A percentile compares a stretch with the other conserved stretches of the same genome.
These are phyloP conservation scores for Buphagus erythrorhynchus DNA, from an alignment of 2,797 vertebrate genomes.

Conservation along the genomic window DNA sequence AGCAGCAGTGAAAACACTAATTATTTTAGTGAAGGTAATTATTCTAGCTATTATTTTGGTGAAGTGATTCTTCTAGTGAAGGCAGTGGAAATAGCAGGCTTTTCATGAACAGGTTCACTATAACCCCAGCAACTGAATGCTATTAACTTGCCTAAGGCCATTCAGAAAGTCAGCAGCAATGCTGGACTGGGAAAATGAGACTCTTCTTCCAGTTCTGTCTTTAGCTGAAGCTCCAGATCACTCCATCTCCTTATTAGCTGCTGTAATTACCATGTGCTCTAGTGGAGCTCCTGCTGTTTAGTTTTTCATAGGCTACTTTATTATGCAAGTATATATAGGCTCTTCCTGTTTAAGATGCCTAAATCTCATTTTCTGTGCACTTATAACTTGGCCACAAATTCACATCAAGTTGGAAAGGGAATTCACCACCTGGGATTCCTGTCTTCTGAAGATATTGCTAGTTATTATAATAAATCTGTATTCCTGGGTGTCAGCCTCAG, in stretches of 20 bases:
- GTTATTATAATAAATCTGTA: neutral
- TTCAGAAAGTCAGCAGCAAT: neutral
- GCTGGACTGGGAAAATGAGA: neutral
- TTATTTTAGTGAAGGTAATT: neutral
- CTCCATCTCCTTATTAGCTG: neutral
- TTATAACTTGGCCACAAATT: conserved; percentile 9
- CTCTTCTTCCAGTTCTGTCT: neutral
- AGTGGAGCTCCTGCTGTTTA: conserved; percentile 3
- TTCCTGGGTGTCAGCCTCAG: neutral
- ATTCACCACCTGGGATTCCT: conserved; percentile 25
- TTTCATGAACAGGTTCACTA: neutral
- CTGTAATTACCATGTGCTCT: neutral
- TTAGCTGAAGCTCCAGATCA: neutral
- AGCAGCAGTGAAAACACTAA: neutral
- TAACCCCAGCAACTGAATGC: neutral
- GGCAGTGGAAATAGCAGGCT: neutral
- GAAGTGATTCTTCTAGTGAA: neutral
- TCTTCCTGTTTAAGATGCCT: neutral
- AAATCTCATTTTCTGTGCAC: conserved; percentile 16
- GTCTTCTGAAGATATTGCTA: neutral
- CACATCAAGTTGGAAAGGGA: neutral
- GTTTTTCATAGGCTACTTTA: conserved; percentile 20
- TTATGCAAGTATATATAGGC: neutral
- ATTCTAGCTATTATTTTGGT: neutral
- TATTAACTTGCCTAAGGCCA: neutral